Conservation (phyloP, 2,888 invertebrate species). For the Leptopterna dolabrata region DNA sequence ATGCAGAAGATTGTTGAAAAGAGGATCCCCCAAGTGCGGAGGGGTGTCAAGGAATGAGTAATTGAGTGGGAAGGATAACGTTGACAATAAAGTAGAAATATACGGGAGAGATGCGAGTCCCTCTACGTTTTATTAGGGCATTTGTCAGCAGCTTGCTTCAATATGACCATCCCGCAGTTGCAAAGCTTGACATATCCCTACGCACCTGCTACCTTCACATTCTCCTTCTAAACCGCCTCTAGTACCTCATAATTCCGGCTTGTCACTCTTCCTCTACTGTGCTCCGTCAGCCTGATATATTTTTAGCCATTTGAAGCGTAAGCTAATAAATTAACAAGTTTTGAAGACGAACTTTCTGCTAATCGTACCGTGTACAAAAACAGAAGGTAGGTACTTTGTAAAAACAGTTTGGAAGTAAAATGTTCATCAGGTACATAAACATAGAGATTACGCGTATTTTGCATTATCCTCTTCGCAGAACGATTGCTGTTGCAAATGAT, state of each 20-base stretch:
- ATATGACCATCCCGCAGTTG: slow-evolving; percentile 43
- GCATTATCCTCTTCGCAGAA: too few species aligned
- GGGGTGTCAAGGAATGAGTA: slow-evolving; percentile 32
- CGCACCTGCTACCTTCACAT: slow-evolving; percentile 51
- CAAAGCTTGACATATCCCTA: slow-evolving; percentile 50
- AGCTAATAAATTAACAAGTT: background rate
- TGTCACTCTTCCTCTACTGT: slow-evolving; percentile 26
- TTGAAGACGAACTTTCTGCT: background rate
- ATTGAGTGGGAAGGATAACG: slow-evolving; percentile 38
- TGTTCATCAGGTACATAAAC: too few species aligned
- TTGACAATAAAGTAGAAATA: slow-evolving; percentile 47
- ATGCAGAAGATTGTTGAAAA: slow-evolving; percentile 1
- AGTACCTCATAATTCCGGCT: slow-evolving; percentile 42
- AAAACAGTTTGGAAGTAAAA: too few species aligned
- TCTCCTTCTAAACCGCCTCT: slow-evolving; percentile 18
- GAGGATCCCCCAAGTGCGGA: background rate
- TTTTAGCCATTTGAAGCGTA: background rate
- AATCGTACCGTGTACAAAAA: too few species aligned
- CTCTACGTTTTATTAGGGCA: slow-evolving; percentile 48
- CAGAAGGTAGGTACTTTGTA: too few species aligned
- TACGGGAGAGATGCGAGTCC: slow-evolving; percentile 32
- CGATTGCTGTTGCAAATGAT: too few species aligned
- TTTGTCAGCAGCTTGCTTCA: slow-evolving; percentile 51
- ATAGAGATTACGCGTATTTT: too few species aligned
- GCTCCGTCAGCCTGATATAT: background rate